Conservation (phyloP, 2,888 invertebrate genomes). For the Eurytoma californica region DNA sequence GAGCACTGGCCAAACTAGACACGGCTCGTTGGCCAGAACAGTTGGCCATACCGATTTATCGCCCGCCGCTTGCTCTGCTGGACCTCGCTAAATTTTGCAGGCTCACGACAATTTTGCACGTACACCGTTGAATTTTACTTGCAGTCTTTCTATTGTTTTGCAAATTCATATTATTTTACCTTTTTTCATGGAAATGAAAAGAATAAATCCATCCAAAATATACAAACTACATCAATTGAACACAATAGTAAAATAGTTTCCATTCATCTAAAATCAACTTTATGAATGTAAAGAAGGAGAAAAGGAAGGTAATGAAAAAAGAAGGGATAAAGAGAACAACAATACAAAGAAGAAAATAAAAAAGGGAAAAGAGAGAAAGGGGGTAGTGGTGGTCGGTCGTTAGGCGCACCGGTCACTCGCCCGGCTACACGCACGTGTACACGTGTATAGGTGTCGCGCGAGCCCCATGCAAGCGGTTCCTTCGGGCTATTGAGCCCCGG, state of each 20-base stretch:
- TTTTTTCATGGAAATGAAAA: no score
- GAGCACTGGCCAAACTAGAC: conserved; percentile 62
- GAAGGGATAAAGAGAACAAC: neutral
- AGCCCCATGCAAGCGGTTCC: conserved; percentile 31
- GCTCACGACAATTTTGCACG: conserved; percentile 27
- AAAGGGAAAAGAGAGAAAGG: conserved; percentile 49
- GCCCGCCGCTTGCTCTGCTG: conserved; percentile 63
- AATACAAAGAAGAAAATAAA: neutral
- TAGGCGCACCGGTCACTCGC: conserved; percentile 73
- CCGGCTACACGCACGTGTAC: neutral
- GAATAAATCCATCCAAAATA: no score
- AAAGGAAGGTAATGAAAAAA: no score
- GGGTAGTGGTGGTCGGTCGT: conserved; percentile 64
- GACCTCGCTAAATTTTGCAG: conserved; percentile 63
- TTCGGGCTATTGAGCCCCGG: conserved; percentile 19
- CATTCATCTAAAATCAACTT: no score
- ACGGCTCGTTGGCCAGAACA: conserved; percentile 69
- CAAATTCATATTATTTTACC: no score
- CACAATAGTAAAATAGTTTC: no score
- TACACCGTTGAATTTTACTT: neutral
- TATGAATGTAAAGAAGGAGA: no score
- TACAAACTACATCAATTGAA: no score
- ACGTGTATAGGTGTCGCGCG: conserved; percentile 15
- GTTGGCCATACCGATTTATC: conserved; percentile 70
- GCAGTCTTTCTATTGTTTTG: neutral